Evolutionary conservation across 1,140 invertebrate genomes (phyloP).

Genomic region (Drosophila chauvacae): DNA sequence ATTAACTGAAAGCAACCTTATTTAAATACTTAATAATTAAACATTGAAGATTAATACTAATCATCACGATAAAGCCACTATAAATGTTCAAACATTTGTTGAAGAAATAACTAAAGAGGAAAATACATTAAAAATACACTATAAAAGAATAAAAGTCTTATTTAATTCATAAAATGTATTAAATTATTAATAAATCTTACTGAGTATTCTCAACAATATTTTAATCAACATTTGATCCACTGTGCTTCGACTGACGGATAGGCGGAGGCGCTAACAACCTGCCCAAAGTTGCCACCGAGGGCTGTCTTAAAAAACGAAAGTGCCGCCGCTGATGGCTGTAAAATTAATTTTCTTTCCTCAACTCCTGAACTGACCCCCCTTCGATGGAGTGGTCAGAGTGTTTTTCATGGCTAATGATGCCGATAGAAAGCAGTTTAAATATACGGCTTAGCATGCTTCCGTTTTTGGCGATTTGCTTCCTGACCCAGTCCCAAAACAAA

Average conservation of each 20-base stretch:
- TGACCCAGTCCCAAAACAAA: constrained; percentile 65
- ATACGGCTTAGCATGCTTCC: constrained; percentile 52
- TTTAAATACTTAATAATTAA: too few species aligned
- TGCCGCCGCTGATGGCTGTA: constrained; percentile 27
- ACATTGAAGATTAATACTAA: too few species aligned
- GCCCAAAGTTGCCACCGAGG: constrained; percentile 53
- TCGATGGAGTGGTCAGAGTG: constrained; percentile 34
- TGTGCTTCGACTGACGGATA: constrained; percentile 16
- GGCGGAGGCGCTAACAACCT: constrained; percentile 61
- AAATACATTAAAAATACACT: neutral
- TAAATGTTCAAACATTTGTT: neutral
- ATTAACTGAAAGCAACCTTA: too few species aligned
- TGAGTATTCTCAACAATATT: neutral
- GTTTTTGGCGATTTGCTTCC: constrained; percentile 58
- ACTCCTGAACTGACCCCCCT: constrained; percentile 35
- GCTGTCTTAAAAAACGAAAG: constrained; percentile 66
- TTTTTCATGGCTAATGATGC: constrained; percentile 42
- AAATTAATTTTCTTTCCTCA: constrained; percentile 64
- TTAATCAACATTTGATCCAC: constrained; percentile 6
- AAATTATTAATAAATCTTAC: neutral
- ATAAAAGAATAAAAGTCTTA: neutral
- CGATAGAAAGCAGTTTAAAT: constrained; percentile 39
- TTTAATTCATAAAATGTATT: neutral
- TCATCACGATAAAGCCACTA: neutral
- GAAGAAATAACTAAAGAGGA: neutral